These are phyloP conservation scores for Amia ocellicauda DNA, from an alignment of 2,113 vertebrate species.

Conservation along the genomic window DNA sequence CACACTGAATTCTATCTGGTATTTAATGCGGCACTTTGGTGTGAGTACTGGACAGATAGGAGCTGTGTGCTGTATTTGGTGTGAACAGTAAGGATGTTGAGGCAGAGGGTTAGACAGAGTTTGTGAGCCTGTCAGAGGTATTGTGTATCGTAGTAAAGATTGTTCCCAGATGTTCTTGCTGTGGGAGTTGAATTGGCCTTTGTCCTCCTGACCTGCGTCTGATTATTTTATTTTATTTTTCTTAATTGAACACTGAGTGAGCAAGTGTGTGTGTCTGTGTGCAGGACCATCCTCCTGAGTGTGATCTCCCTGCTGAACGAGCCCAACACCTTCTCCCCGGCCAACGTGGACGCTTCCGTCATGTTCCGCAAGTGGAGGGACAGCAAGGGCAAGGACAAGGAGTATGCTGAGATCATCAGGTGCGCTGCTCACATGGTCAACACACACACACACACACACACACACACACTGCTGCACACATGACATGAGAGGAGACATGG, in stretches of 20 bases:
- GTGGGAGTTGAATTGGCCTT: too few species aligned
- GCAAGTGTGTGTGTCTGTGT: accelerated
- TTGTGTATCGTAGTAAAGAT: not conserved
- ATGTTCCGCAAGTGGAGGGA: slow-evolving; percentile 83
- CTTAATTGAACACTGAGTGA: too few species aligned
- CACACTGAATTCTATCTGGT: too few species aligned
- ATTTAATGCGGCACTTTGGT: too few species aligned
- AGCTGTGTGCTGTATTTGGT: too few species aligned
- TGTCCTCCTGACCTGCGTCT: too few species aligned
- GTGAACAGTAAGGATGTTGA: too few species aligned
- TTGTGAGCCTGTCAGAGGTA: not conserved
- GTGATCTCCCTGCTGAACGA: slow-evolving; percentile 78
- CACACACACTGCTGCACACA: not conserved
- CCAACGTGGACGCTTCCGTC: slow-evolving; percentile 75
- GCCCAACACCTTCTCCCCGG: slow-evolving; percentile 76
- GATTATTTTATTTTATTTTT: too few species aligned
- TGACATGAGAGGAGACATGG: too few species aligned
- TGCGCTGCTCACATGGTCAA: slow-evolving; percentile 23
- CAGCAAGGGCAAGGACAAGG: slow-evolving; percentile 73
- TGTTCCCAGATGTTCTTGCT: not conserved
- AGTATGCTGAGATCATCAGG: slow-evolving; percentile 80
- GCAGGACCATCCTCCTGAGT: slow-evolving; percentile 76
- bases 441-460: not conserved
- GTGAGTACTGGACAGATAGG: too few species aligned
- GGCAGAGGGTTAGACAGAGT: too few species aligned